phyloP scores from a whole-genome alignment of 2,888 invertebrate species.

The Ochropleura leucogaster region DNA sequence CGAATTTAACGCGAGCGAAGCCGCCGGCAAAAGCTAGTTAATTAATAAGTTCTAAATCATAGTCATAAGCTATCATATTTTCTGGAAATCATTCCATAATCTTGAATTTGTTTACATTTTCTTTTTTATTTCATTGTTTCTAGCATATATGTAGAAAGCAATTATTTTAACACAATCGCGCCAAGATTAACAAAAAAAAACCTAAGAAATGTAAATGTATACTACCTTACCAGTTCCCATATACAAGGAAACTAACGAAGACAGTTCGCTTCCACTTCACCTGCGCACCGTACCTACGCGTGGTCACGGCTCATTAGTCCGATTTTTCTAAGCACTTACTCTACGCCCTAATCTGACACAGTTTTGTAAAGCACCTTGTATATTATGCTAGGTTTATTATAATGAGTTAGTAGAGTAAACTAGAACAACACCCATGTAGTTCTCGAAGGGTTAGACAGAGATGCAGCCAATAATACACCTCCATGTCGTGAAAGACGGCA shows the following conservation, averaged over 20 bases:
- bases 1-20: too few relatives aligned
- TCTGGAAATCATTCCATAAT: neutral
- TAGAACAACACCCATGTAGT: neutral
- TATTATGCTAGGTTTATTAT: neutral
- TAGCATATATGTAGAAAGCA: neutral
- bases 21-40: too few relatives aligned
- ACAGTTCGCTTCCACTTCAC: slow-evolving; percentile 38
- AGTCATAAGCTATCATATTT: neutral
- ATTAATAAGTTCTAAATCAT: neutral
- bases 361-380: slow-evolving; percentile 37
- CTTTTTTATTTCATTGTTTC: too few relatives aligned
- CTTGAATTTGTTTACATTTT: too few relatives aligned
- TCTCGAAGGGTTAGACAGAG: too few relatives aligned
- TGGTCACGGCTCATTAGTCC: slow-evolving; percentile 56
- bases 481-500: too few relatives aligned
- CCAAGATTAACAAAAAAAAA: neutral
- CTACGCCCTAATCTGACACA: slow-evolving; percentile 22
- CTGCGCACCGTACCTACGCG: neutral
- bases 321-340: slow-evolving; percentile 41
- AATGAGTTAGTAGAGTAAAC: neutral
- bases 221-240: neutral
- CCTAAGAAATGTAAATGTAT: neutral
- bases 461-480: too few relatives aligned
- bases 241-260: slow-evolving; percentile 50
- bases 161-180: neutral